A percentile compares a stretch with the other conserved stretches of the same genome.
Evolutionary conservation across 2,113 vertebrate genomes (phyloP).

Genomic region (Mormyrus iriodes): DNA sequence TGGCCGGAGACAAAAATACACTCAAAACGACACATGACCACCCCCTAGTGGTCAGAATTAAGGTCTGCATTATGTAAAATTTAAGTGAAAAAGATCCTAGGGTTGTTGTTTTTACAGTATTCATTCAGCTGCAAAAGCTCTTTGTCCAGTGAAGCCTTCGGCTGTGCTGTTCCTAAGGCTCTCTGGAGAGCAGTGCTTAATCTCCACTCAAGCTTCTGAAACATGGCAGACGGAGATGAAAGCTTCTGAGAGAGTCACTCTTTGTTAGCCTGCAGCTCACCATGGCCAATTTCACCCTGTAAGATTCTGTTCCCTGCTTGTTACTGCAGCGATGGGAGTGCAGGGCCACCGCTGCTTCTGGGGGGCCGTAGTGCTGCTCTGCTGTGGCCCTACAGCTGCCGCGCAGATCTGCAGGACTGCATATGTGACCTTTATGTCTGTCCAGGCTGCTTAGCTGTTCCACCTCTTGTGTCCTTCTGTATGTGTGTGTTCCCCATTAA

Average conservation of each 20-base stretch:
- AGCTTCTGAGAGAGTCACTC: not conserved
- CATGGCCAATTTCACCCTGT: not conserved
- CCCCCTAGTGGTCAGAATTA: not conserved
- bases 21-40: not conserved
- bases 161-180: not conserved
- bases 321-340: not conserved
- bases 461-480: no score
- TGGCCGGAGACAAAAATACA: not conserved
- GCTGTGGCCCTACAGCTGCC: not conserved
- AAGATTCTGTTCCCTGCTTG: not conserved
- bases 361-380: not conserved
- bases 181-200: not conserved
- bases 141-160: not conserved
- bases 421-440: not conserved
- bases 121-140: not conserved
- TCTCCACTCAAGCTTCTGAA: constrained; percentile 7
- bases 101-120: not conserved
- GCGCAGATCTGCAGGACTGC: not conserved
- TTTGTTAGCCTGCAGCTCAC: not conserved
- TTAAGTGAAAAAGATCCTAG: not conserved
- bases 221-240: constrained; percentile 4
- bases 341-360: not conserved
- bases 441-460: no score
- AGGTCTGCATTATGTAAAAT: not conserved
- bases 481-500: no score